These are phyloP conservation scores for Cynocephalus volans DNA, from an alignment of 2,113 vertebrate species.

Conservation along the genomic window DNA sequence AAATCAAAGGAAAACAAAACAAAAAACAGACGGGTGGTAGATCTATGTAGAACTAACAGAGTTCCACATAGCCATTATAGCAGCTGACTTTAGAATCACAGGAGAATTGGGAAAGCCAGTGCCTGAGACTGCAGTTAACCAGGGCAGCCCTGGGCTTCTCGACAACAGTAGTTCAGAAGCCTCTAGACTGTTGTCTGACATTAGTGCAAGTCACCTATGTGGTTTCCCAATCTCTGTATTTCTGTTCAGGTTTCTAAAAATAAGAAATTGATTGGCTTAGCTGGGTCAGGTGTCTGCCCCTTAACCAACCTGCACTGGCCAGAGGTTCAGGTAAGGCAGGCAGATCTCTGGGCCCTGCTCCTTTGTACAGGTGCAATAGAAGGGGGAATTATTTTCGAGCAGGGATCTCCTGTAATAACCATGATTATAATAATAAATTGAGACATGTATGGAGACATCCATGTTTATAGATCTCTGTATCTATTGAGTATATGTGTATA, in stretches of 20 bases:
- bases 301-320: not conserved
- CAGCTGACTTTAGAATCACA: not conserved
- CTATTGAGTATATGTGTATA: rapidly evolving
- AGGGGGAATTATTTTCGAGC: not conserved
- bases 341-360: not conserved
- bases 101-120: not conserved
- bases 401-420: not conserved
- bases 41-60: too few species aligned
- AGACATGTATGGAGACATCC: not conserved
- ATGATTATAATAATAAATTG: not conserved
- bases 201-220: not conserved
- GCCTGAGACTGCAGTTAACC: not conserved
- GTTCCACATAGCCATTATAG: too few species aligned
- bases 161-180: not conserved
- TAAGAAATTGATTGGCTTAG: not conserved
- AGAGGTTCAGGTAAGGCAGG: rapidly evolving
- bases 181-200: not conserved
- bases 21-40: not conserved
- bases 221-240: not conserved
- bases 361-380: not conserved
- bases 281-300: not conserved
- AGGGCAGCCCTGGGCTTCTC: not conserved
- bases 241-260: not conserved
- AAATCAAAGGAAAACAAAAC: not conserved
- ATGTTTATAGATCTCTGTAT: not conserved